Conservation (phyloP, 2,113 vertebrate genomes). For the Mungos mungo region DNA sequence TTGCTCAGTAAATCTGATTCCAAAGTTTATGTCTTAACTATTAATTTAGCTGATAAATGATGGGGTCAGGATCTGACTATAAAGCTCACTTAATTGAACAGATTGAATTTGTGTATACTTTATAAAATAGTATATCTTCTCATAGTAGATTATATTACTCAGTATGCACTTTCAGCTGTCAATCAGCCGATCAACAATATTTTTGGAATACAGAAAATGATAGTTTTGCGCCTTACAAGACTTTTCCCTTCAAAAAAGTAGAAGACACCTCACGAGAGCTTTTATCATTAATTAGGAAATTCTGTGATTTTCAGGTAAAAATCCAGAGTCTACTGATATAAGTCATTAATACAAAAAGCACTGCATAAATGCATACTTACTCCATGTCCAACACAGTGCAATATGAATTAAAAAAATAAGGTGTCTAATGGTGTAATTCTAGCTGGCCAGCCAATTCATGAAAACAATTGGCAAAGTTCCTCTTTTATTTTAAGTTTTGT, state of each 20-base stretch:
- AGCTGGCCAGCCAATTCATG: background rate
- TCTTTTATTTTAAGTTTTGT: background rate
- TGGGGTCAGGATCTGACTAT: background rate
- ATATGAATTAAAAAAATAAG: background rate
- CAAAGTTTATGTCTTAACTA: background rate
- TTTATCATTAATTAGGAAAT: background rate
- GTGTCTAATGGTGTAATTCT: background rate
- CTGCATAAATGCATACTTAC: background rate
- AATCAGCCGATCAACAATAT: background rate
- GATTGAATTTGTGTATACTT: background rate
- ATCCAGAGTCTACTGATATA: background rate
- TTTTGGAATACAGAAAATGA: background rate
- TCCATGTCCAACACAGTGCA: background rate
- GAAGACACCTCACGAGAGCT: no score
- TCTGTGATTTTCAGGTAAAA: background rate
- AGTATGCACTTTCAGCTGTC: background rate
- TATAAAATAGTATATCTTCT: background rate
- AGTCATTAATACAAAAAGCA: background rate
- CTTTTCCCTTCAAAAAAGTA: background rate
- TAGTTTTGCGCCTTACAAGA: background rate
- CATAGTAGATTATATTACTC: background rate
- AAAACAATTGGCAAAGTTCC: background rate
- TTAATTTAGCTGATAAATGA: background rate
- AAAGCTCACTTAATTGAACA: background rate
- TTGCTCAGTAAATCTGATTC: background rate